These are phyloP conservation scores for Aradophagus sp. DNA, from an alignment of 1,140 invertebrate species.

Conservation along the genomic window DNA sequence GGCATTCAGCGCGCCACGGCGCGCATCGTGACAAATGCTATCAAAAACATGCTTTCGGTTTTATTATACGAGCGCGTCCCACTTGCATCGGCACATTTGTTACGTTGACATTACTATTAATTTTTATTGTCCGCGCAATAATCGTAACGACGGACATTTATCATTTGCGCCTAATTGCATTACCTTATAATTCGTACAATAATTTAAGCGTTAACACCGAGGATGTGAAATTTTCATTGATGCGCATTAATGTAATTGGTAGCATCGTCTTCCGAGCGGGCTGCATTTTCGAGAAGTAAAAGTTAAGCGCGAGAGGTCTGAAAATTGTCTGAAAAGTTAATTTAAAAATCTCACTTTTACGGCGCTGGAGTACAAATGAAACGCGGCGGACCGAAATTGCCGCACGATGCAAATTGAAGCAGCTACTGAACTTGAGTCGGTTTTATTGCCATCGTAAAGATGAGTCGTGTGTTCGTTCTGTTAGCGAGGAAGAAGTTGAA, in stretches of 20 bases:
- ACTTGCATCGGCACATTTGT: slow-evolving; percentile 16
- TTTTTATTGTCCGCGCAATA: slow-evolving; percentile 9
- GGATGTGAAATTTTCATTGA: neutral
- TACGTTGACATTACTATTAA: slow-evolving; percentile 14
- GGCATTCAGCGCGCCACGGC: neutral
- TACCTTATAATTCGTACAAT: neutral
- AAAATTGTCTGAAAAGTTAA: slow-evolving; percentile 9
- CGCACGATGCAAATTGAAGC: slow-evolving; percentile 16
- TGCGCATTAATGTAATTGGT: neutral
- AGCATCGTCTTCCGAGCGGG: neutral
- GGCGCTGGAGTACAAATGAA: slow-evolving; percentile 1
- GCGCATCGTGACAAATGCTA: slow-evolving; percentile 3
- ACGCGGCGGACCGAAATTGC: neutral
- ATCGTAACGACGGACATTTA: neutral
- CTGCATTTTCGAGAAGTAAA: slow-evolving; percentile 2
- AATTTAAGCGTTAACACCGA: no score
- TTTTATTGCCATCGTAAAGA: slow-evolving; percentile 30
- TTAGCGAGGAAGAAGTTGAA: neutral
- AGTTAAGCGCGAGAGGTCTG: neutral
- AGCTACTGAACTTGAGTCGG: slow-evolving; percentile 9
- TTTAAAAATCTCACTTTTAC: slow-evolving; percentile 6
- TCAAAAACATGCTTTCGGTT: slow-evolving; percentile 24
- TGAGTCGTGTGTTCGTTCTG: slow-evolving; percentile 14
- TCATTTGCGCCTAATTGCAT: neutral
- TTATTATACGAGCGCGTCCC: slow-evolving; percentile 7